Percentiles rank a stretch among this genome's conserved stretches.
phyloP scores from a whole-genome alignment of 1,140 invertebrate genomes.

The Zophobas morio region DNA sequence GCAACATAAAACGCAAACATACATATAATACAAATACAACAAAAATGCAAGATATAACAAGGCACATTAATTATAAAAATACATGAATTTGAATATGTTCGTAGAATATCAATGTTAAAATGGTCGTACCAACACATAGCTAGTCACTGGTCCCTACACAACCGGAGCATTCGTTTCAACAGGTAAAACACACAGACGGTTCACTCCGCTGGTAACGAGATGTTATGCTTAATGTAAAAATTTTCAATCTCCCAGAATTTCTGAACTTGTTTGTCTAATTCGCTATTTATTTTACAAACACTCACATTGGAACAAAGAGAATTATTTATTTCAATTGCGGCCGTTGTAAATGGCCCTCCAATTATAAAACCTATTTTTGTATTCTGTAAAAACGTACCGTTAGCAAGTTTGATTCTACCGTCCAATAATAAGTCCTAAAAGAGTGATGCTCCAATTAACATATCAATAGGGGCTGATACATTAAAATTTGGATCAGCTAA shows the following conservation, averaged over 20 bases:
- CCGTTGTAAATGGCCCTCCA: conserved; percentile 12
- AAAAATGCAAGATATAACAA: no score
- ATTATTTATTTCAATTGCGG: conserved; percentile 1
- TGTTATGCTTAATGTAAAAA: not conserved
- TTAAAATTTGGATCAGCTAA: conserved; percentile 5
- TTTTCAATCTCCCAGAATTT: conserved; percentile 13
- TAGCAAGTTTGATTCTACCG: conserved; percentile 1
- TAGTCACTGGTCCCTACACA: no score
- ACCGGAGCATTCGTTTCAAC: no score
- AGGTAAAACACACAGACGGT: no score
- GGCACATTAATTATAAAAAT: no score
- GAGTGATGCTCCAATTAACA: not conserved
- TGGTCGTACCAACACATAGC: no score
- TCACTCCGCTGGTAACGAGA: no score
- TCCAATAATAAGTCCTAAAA: not conserved
- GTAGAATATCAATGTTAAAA: no score
- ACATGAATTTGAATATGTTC: no score
- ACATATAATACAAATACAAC: no score
- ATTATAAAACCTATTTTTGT: conserved; percentile 2
- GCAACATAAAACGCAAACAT: no score
- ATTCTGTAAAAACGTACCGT: conserved; percentile 14
- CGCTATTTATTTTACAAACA: not conserved
- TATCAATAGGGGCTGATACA: conserved; percentile 4
- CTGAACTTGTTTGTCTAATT: not conserved
- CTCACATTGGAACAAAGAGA: not conserved